A percentile compares a stretch with the other conserved stretches of the same genome.
phyloP scores from a whole-genome alignment of 1,140 invertebrate species.

The Lethrus apterus region DNA sequence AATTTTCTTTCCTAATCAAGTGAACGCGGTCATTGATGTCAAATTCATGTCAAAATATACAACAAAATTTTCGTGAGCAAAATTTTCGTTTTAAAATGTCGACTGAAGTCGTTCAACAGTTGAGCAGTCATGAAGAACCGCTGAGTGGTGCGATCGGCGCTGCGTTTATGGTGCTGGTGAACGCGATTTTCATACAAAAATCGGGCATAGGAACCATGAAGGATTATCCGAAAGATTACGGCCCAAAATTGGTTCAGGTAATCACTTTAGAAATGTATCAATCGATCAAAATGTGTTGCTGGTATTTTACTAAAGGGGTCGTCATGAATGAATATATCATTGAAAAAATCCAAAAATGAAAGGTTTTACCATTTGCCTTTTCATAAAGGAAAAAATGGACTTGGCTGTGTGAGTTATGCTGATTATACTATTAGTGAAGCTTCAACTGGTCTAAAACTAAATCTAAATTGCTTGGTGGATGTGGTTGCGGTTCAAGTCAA shows the following conservation, averaged over 20 bases:
- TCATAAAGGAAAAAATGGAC: not conserved
- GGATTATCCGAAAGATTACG: conserved; percentile 6
- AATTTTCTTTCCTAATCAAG: not conserved
- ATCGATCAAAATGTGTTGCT: too few species aligned
- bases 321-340: not conserved
- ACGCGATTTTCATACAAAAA: conserved; percentile 3
- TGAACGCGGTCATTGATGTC: not conserved
- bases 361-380: not conserved
- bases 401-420: not conserved
- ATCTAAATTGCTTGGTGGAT: too few species aligned
- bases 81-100: conserved; percentile 10
- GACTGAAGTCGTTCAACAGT: not conserved
- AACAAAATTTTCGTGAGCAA: not conserved
- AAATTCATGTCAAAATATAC: not conserved
- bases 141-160: not conserved
- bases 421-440: not conserved
- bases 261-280: not conserved
- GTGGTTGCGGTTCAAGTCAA: too few species aligned
- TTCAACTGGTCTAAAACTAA: too few species aligned
- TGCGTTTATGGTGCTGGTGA: conserved; percentile 2
- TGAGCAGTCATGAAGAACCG: not conserved
- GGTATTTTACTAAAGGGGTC: too few species aligned
- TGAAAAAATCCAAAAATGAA: not conserved
- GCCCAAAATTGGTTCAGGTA: conserved; percentile 1
- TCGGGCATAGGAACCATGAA: not conserved